These are phyloP conservation scores for Drosophila suboccidentalis DNA, from an alignment of 2,888 invertebrate genomes.

Conservation along the genomic window DNA sequence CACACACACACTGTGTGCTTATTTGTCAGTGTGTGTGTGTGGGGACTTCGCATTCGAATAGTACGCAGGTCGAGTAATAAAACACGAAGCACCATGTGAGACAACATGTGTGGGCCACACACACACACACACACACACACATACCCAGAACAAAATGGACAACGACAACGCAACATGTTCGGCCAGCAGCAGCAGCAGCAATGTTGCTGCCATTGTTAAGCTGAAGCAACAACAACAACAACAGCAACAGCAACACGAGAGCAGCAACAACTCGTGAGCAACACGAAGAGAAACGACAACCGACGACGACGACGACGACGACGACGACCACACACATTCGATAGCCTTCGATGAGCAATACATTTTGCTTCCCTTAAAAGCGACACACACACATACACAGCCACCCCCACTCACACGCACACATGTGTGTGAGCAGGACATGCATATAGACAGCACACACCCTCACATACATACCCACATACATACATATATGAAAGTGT, in stretches of 20 bases:
- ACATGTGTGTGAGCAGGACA: constrained; percentile 51
- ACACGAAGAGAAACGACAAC: constrained; percentile 8
- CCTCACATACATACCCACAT: constrained; percentile 23
- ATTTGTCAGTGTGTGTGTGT: constrained; percentile 42
- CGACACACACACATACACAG: constrained; percentile 36
- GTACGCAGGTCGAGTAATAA: constrained; percentile 81
- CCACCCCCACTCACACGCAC: constrained; percentile 17
- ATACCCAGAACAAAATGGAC: constrained; percentile 54
- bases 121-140: constrained; percentile 28
- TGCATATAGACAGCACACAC: constrained; percentile 59
- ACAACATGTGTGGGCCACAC: constrained; percentile 64
- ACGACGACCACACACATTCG: constrained; percentile 71
- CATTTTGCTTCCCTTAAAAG: constrained; percentile 76
- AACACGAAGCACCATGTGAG: constrained; percentile 75
- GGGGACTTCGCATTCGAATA: constrained; percentile 67
- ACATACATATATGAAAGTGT: constrained; percentile 8
- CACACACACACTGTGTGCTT: constrained; percentile 32
- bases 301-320: constrained; percentile 24
- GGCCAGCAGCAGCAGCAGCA: constrained; percentile 64
- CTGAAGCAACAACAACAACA: constrained; percentile 29
- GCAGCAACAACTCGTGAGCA: constrained; percentile 13
- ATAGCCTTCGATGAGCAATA: constrained; percentile 83
- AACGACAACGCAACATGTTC: constrained; percentile 79
- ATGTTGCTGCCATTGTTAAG: constrained; percentile 68
- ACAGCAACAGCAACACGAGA: constrained; percentile 19